Evolutionary conservation across 2,888 invertebrate genomes (phyloP).

Genomic region (Zaprionus bogoriensis): DNA sequence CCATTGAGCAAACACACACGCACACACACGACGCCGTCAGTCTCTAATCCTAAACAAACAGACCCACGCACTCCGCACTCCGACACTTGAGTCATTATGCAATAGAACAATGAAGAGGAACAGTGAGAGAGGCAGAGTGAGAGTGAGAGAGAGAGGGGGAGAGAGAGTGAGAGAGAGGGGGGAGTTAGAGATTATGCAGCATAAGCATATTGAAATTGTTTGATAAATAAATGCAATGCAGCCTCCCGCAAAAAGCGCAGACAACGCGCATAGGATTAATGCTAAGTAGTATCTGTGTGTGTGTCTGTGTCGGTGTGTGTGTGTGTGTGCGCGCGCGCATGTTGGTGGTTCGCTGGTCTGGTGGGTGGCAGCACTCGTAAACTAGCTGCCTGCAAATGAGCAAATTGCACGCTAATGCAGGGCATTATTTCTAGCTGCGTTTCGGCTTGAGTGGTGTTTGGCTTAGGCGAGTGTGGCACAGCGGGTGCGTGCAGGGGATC

Average conservation of each 20-base stretch:
- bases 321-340: conserved; percentile 3
- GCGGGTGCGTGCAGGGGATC: background rate
- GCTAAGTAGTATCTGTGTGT: conserved; percentile 54
- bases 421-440: conserved; percentile 61
- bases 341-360: conserved; percentile 9
- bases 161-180: no score
- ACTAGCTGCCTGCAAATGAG: conserved; percentile 73
- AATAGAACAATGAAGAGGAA: conserved; percentile 63
- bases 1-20: conserved; percentile 27
- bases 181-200: conserved; percentile 46
- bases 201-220: conserved; percentile 75
- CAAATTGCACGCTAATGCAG: conserved; percentile 77
- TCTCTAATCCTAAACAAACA: conserved; percentile 71
- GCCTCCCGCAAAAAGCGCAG: conserved; percentile 23
- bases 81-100: conserved; percentile 69
- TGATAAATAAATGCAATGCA: conserved; percentile 72
- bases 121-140: conserved; percentile 1
- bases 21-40: conserved; percentile 32
- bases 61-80: conserved; percentile 38
- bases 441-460: conserved; percentile 39
- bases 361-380: conserved; percentile 36
- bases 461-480: conserved; percentile 6
- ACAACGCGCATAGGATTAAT: conserved; percentile 52
- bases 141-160: conserved; percentile 1
- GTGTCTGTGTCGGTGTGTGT: background rate